Conservation (phyloP, 2,888 invertebrate species). For the Ptilodon capucinus region DNA sequence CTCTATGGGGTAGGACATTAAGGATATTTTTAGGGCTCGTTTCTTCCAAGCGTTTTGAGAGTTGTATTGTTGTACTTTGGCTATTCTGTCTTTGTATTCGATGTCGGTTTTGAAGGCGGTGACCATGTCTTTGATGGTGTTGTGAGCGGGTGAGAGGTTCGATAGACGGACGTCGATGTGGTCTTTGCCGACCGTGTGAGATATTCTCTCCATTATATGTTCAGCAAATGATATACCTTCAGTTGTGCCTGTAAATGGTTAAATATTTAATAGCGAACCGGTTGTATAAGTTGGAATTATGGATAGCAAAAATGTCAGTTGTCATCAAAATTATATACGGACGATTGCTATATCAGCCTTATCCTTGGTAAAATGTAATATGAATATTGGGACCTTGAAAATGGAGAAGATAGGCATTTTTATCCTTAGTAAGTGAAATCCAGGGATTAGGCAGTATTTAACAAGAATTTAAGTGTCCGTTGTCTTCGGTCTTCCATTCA, state of each 20-base stretch:
- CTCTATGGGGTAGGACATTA: conserved; percentile 84
- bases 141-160: conserved; percentile 70
- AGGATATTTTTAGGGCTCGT: conserved; percentile 83
- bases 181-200: conserved; percentile 78
- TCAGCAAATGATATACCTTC: conserved; percentile 84
- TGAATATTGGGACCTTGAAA: too few species aligned
- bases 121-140: conserved; percentile 72
- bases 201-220: conserved; percentile 86
- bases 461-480: too few species aligned
- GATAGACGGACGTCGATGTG: conserved; percentile 80
- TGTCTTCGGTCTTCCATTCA: too few species aligned
- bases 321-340: too few species aligned
- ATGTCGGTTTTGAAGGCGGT: conserved; percentile 81
- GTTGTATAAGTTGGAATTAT: too few species aligned
- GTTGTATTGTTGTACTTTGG: conserved; percentile 82
- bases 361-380: too few species aligned
- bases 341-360: too few species aligned
- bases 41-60: conserved; percentile 89
- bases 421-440: too few species aligned
- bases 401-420: too few species aligned
- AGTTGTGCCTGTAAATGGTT: conserved; percentile 62
- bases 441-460: too few species aligned
- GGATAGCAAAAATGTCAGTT: too few species aligned
- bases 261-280: neutral
- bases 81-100: conserved; percentile 78